Evolutionary conservation across 2,888 invertebrate genomes (phyloP).

Genomic region (Pocota personata): DNA sequence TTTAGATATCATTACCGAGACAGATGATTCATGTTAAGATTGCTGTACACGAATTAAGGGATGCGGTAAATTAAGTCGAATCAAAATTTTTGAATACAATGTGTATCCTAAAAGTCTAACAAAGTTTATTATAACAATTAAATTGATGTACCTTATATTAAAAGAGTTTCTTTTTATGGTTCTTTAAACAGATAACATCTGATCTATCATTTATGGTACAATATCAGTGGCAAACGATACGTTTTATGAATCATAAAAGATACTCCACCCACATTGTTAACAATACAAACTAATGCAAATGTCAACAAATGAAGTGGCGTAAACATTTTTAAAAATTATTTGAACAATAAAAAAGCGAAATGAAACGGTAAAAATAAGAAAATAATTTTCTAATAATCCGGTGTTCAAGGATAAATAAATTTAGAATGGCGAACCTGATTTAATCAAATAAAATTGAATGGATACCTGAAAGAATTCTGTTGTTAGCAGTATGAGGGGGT

Average conservation of each 20-base stretch:
- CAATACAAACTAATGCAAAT: background rate
- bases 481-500: too few species aligned
- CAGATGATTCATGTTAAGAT: background rate
- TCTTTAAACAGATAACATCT: background rate
- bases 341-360: background rate
- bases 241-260: background rate
- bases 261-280: background rate
- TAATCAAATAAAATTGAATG: too few species aligned
- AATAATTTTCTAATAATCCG: background rate
- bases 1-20: conserved; percentile 22
- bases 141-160: too few species aligned
- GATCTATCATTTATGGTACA: background rate
- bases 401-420: background rate
- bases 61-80: too few species aligned
- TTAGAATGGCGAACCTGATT: too few species aligned
- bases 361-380: background rate
- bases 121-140: too few species aligned
- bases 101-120: too few species aligned
- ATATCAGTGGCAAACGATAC: background rate
- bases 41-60: background rate
- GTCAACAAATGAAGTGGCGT: background rate
- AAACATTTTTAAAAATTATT: background rate
- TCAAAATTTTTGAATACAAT: too few species aligned
- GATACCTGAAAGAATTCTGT: background rate
- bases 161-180: background rate